A percentile compares a stretch with the other conserved stretches of the same genome.
phyloP scores from a whole-genome alignment of 2,113 vertebrate species.

The Cebus imitator region DNA sequence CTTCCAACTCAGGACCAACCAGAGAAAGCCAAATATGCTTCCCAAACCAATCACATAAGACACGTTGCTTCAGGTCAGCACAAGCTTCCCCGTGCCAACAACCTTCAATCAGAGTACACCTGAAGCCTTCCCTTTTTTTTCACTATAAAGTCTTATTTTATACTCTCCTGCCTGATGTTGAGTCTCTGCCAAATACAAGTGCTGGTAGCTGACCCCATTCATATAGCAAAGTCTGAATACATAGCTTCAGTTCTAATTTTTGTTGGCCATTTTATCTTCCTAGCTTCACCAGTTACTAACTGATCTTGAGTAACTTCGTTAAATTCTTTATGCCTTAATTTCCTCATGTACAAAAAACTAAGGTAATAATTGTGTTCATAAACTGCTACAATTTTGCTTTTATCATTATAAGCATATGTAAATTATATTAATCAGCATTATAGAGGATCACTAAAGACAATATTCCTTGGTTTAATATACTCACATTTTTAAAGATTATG shows the following conservation, averaged over 20 bases:
- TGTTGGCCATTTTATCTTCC: neutral
- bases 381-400: neutral
- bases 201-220: neutral
- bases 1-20: neutral
- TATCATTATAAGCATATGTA: neutral
- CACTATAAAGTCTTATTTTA: neutral
- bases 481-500: neutral
- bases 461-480: neutral
- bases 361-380: neutral
- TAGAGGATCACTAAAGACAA: neutral
- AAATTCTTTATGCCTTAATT: neutral
- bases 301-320: neutral
- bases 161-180: neutral
- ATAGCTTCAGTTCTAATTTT: neutral
- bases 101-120: neutral
- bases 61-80: neutral
- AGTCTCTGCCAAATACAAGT: neutral
- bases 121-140: neutral
- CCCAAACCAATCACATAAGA: neutral
- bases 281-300: neutral
- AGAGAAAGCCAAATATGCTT: neutral
- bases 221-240: neutral
- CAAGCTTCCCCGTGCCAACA: neutral
- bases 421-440: neutral
- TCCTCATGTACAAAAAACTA: neutral